A percentile compares a stretch with the other conserved stretches of the same genome.
Conservation (phyloP, 2,888 invertebrate genomes). For the Willowsia nigromaculata region DNA sequence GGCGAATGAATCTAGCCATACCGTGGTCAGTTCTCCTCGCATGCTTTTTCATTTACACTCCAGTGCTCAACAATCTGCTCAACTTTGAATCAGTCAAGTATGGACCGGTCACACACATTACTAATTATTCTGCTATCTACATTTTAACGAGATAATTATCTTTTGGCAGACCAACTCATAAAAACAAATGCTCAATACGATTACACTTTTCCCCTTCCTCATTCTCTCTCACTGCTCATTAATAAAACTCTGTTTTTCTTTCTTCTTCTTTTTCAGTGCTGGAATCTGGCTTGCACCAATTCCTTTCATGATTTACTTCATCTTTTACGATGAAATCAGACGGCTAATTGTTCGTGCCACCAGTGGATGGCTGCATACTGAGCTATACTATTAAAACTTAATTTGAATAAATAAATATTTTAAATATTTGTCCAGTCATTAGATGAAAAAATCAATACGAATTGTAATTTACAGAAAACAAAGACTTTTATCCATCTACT, state of each 20-base stretch:
- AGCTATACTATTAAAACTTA: constrained; percentile 60
- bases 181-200: neutral
- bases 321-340: constrained; percentile 83
- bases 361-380: constrained; percentile 61
- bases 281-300: constrained; percentile 83
- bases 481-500: no score
- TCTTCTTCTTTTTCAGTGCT: constrained; percentile 38
- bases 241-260: neutral
- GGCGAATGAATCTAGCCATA: constrained; percentile 78
- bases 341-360: constrained; percentile 54
- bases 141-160: constrained; percentile 30
- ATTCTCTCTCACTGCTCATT: neutral
- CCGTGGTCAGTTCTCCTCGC: constrained; percentile 71
- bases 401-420: neutral
- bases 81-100: constrained; percentile 61
- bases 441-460: no score
- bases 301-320: constrained; percentile 83
- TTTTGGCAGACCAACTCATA: neutral
- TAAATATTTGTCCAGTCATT: neutral
- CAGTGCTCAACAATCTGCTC: constrained; percentile 65
- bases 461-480: no score
- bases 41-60: constrained; percentile 76
- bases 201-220: neutral
- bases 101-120: neutral
- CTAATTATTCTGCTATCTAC: neutral